These are phyloP conservation scores for Pantala flavescens DNA, from an alignment of 1,140 invertebrate genomes.

Conservation along the genomic window DNA sequence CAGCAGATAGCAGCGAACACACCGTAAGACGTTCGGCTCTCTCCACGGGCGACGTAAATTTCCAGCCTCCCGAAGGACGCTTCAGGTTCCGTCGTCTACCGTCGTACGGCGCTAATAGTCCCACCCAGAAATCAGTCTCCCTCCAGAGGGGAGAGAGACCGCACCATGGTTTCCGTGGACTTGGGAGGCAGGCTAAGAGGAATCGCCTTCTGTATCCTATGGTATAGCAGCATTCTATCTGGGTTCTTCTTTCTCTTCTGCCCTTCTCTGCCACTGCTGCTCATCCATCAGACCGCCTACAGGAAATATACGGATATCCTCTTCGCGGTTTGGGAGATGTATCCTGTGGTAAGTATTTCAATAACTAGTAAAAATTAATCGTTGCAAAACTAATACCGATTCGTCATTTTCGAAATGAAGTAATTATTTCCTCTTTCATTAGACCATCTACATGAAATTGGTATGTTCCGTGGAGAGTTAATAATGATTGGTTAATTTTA, in stretches of 20 bases:
- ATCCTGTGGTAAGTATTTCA: slow-evolving; percentile 55
- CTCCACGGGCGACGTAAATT: too few relatives aligned
- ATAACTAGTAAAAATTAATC: too few relatives aligned
- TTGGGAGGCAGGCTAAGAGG: slow-evolving; percentile 35
- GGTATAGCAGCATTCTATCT: slow-evolving; percentile 45
- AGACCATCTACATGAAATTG: too few relatives aligned
- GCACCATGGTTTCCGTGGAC: background rate
- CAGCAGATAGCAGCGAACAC: too few relatives aligned
- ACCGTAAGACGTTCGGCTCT: too few relatives aligned
- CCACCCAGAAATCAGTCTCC: too few relatives aligned
- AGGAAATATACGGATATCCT: slow-evolving; percentile 53
- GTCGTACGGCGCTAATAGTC: background rate
- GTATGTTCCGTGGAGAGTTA: too few relatives aligned
- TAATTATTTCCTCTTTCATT: too few relatives aligned
- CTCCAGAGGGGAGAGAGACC: too few relatives aligned
- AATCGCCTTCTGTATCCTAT: slow-evolving; percentile 41
- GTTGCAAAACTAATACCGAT: too few relatives aligned
- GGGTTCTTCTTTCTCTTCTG: slow-evolving; percentile 49
- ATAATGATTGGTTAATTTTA: too few relatives aligned
- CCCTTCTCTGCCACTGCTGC: slow-evolving; percentile 53
- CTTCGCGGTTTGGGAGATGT: slow-evolving; percentile 66
- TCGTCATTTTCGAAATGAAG: too few relatives aligned
- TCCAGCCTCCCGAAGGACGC: background rate
- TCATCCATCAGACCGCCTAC: slow-evolving; percentile 52
- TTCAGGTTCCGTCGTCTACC: background rate